These are phyloP conservation scores for Pristionchus exspectatus DNA, from an alignment of 2,888 invertebrate genomes.

Conservation along the genomic window DNA sequence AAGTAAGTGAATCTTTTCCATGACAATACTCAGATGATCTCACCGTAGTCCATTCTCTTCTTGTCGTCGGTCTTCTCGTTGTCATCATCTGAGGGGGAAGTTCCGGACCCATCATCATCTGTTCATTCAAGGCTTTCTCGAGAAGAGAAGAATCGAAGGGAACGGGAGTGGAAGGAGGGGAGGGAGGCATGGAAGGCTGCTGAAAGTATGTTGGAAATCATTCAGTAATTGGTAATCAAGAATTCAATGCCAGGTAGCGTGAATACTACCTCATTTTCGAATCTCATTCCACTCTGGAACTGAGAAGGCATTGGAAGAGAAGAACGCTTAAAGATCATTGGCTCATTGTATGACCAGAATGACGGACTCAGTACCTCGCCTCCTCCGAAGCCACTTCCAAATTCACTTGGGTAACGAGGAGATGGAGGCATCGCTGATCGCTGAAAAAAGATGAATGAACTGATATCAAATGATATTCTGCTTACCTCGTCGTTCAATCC, in stretches of 20 bases:
- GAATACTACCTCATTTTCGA: background rate
- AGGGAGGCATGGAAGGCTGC: background rate
- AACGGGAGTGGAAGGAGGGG: slow-evolving; percentile 11
- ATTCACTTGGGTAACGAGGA: background rate
- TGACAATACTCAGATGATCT: no score
- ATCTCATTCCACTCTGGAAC: background rate
- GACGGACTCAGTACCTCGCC: background rate
- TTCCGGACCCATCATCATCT: slow-evolving; percentile 14
- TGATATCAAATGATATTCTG: background rate
- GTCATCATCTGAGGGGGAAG: slow-evolving; percentile 4
- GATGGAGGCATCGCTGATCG: background rate
- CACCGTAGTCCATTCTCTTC: background rate
- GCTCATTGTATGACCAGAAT: background rate
- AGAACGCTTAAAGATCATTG: background rate
- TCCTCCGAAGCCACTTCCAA: background rate
- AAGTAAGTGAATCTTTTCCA: no score
- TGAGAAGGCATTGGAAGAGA: background rate
- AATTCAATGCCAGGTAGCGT: background rate
- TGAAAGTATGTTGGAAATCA: background rate
- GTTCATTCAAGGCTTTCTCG: slow-evolving; percentile 14
- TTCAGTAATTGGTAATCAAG: background rate
- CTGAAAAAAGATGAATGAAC: background rate
- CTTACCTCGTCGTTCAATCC: background rate
- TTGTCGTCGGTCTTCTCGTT: slow-evolving; percentile 5
- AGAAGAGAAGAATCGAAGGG: slow-evolving; percentile 25